Evolutionary conservation across 2,113 vertebrate genomes (phyloP).

Genomic region (Microtus richardsoni): DNA sequence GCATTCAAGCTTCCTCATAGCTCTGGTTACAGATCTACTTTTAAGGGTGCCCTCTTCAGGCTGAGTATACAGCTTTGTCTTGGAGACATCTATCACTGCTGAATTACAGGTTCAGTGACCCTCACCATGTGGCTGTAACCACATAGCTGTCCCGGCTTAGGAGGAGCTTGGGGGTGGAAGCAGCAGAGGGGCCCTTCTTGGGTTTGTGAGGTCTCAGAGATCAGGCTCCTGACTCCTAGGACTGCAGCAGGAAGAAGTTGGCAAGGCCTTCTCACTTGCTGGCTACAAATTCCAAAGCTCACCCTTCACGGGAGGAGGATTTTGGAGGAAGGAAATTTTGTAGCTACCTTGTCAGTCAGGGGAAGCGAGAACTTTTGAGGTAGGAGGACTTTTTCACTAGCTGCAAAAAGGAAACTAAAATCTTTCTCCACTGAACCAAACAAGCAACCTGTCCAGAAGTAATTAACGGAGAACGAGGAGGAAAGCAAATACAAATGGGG

Average conservation of each 20-base stretch:
- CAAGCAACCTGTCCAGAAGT: background rate
- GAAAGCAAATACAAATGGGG: slow-evolving; percentile 23
- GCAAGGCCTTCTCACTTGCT: background rate
- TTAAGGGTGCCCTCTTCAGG: background rate
- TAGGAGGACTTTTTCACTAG: background rate
- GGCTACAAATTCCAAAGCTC: too few relatives aligned
- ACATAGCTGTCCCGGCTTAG: background rate
- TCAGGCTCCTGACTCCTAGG: background rate
- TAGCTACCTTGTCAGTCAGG: background rate
- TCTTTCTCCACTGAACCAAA: slow-evolving; percentile 20
- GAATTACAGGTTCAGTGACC: background rate
- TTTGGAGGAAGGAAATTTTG: slow-evolving; percentile 68
- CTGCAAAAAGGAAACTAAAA: slow-evolving; percentile 55
- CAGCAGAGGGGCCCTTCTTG: background rate
- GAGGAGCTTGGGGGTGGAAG: background rate
- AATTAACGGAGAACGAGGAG: background rate
- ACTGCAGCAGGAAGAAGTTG: background rate
- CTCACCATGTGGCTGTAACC: background rate
- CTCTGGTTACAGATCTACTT: background rate
- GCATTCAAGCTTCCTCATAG: background rate
- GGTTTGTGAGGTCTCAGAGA: background rate
- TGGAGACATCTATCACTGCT: background rate
- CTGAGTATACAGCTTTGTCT: background rate
- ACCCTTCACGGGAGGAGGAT: background rate
- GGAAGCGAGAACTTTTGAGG: too few relatives aligned